Evolutionary conservation across 2,113 vertebrate species (phyloP).

Genomic region (Lipophrys pholis): DNA sequence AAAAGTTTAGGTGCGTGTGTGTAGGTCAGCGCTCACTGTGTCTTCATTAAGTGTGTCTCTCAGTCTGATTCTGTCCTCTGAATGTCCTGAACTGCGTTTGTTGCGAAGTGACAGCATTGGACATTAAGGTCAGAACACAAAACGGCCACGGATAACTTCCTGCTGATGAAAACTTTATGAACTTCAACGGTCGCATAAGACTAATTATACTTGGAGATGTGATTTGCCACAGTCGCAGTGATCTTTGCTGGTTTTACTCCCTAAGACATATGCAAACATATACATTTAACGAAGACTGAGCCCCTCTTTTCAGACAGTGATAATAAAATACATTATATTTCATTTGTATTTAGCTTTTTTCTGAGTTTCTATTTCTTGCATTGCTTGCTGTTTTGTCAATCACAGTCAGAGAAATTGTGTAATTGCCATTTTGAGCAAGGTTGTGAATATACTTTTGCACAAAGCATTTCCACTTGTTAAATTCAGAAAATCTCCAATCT

Average conservation of each 20-base stretch:
- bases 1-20: constrained; percentile 46
- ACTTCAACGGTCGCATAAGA: constrained; percentile 1
- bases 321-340: constrained; percentile 5
- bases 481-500: constrained; percentile 1
- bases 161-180: constrained; percentile 27
- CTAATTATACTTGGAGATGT: constrained; percentile 56
- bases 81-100: constrained; percentile 54
- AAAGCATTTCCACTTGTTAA: not conserved
- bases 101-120: constrained; percentile 52
- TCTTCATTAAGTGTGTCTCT: constrained; percentile 61
- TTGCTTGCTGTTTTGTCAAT: not conserved
- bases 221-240: constrained; percentile 8
- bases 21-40: constrained; percentile 58
- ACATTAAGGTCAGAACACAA: constrained; percentile 55
- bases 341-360: not conserved
- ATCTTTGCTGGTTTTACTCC: constrained; percentile 30
- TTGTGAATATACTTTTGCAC: not conserved
- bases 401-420: not conserved
- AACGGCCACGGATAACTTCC: constrained; percentile 30
- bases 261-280: constrained; percentile 28
- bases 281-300: not conserved
- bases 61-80: constrained; percentile 56
- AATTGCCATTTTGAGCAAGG: not conserved
- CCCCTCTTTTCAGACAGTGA: not conserved
- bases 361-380: not conserved